Evolutionary conservation across 2,113 vertebrate species (phyloP), one percentile per base, ranked within the genome.

Genomic region (Plotosus lineatus): DNA sequence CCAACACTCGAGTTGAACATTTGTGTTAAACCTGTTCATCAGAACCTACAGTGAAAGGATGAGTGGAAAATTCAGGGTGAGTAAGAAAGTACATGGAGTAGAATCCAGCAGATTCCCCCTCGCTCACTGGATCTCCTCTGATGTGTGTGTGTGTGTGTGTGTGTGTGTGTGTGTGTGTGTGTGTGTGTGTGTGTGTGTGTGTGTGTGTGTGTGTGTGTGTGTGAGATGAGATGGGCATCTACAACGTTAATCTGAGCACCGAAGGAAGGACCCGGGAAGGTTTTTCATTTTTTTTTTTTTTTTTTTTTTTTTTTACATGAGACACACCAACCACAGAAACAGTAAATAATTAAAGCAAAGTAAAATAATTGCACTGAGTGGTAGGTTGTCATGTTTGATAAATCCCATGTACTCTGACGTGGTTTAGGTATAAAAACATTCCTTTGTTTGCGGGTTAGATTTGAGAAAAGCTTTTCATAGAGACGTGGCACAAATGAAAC

Each of bases 401-500:
- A 21, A 71, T 31, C 66, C 50, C n/a, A 36, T 44, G 40, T 50
- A n/a, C 4, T 33, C 69, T 28, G 21, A 26, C 33, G 1, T 48
- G n/a, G n/a, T n/a, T n/a, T n/a, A 21, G 14, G 31, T 28, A 71
- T 4, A 58, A 28, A 83, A 56, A 75, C n/a, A 50, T 75, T 81
- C 38, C 42, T n/a, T 48, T 38, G 78, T 60, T 28, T 68, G 60
- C 72, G 17, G n/a, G n/a, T 19, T 80, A 48, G 50, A 38, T 75
- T 75, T 58, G 66, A 26, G 63, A 71, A 58, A 11, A 42, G 26
- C 53, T 44, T 42, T n/a, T 61, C 46, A 4, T 42, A 77, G 28
- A 77, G 51, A 80, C 2, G 28, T 36, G 17, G 50, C 2, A 3
- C 71, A 69, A 40, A 73, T 51, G 40, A 78, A 81, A 60, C 79